Conservation (phyloP, 2,797 vertebrate species). For the Peromyscus melanophrys region DNA sequence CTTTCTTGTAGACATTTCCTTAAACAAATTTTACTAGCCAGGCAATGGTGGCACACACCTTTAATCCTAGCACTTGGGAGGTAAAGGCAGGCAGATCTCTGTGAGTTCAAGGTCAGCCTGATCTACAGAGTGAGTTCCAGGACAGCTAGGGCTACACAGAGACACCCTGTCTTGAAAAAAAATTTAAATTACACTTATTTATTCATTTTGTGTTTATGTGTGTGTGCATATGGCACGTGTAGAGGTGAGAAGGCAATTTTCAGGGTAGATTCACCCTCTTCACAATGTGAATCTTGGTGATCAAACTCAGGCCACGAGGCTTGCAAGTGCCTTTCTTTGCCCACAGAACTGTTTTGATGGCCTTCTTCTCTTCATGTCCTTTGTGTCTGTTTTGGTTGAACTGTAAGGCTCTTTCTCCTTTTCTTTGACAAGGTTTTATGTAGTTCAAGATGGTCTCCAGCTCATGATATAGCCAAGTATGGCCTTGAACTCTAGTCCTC, state of each 20-base stretch:
- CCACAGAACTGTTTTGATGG: not conserved
- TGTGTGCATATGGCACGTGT: not conserved
- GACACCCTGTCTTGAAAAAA: not conserved
- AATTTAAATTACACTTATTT: not conserved
- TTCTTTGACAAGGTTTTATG: not conserved
- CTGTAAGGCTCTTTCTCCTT: not conserved
- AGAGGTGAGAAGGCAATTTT: not conserved
- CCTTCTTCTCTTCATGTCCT: not conserved
- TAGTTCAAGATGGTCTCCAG: not conserved
- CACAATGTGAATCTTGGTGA: not conserved
- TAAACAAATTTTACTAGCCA: not conserved
- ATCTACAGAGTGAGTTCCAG: not conserved
- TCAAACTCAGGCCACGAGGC: not conserved
- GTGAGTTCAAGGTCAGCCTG: not conserved
- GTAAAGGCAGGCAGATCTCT: not conserved
- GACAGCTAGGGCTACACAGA: not conserved
- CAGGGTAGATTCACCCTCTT: not conserved
- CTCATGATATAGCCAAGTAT: not conserved
- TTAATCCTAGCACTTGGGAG: not conserved
- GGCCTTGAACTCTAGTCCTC: not conserved
- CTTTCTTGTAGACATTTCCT: not conserved
- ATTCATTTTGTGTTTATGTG: not conserved
- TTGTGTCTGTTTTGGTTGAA: not conserved
- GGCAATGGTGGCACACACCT: not conserved
- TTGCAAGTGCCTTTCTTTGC: not conserved